Conservation (phyloP, 2,797 vertebrate genomes). For the Menidia menidia region DNA sequence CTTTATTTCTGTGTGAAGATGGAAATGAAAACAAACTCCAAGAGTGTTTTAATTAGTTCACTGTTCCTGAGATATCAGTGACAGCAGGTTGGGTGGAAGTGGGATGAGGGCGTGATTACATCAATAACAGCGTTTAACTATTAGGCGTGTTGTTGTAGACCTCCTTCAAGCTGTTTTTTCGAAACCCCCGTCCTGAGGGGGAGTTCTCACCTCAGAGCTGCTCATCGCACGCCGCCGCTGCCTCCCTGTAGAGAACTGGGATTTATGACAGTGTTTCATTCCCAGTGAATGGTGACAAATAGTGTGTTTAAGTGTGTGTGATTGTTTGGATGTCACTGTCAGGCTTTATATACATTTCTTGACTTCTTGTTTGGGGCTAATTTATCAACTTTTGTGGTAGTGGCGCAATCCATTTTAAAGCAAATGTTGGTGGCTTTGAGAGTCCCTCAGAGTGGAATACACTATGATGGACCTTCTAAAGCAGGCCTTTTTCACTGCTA, state of each 20-base stretch:
- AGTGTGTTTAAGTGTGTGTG: slow-evolving; percentile 45
- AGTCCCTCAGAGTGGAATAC: slow-evolving; percentile 56
- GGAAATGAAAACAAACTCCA: slow-evolving; percentile 76
- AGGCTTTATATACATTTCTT: slow-evolving; percentile 56
- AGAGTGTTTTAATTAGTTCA: slow-evolving; percentile 82
- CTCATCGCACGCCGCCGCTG: slow-evolving; percentile 57
- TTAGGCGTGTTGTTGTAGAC: slow-evolving; percentile 76
- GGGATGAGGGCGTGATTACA: slow-evolving; percentile 67
- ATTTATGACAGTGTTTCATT: slow-evolving; percentile 55
- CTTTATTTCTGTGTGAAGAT: slow-evolving; percentile 70
- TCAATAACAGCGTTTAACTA: slow-evolving; percentile 76
- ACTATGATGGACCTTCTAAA: slow-evolving; percentile 71
- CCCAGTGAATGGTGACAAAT: slow-evolving; percentile 60
- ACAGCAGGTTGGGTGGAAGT: slow-evolving; percentile 63
- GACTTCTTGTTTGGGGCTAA: slow-evolving; percentile 62
- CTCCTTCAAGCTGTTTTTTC: slow-evolving; percentile 70
- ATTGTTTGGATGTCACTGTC: slow-evolving; percentile 59
- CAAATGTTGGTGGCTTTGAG: slow-evolving; percentile 64
- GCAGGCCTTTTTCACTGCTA: slow-evolving; percentile 72
- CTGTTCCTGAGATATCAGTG: slow-evolving; percentile 77
- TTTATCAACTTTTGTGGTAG: slow-evolving; percentile 66
- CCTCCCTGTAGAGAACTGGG: slow-evolving; percentile 51
- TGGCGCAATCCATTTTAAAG: slow-evolving; percentile 58
- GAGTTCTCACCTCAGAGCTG: slow-evolving; percentile 64
- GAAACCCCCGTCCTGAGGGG: slow-evolving; percentile 74